Base-by-base conservation (phyloP, 2,888 invertebrate genomes). In the Leptothorax acervorum region DNA sequence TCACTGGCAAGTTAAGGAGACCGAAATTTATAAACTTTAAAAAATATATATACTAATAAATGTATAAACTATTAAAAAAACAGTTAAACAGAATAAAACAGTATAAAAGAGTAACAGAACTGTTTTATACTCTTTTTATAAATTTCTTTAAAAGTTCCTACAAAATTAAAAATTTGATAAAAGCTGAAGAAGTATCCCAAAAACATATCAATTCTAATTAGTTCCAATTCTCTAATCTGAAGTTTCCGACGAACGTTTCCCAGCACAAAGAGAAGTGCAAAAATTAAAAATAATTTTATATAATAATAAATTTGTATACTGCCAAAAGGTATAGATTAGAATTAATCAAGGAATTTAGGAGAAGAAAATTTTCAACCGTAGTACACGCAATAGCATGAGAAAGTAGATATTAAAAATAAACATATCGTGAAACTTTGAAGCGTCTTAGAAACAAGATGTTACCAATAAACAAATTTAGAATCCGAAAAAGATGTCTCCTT, bases 1-100 rank as follows among this genome's bases (percentile, higher is more conserved):
- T 87, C 82, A 62, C 42, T 76, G 81, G 62, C 76, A 51, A 31
- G 63, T 87, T 84, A 75, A 73, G 76, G 76, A 84, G 84, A 84
- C 53, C 18, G 15, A 66, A 39, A 57, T 39, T 48, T 65, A 42
- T 55, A 68, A 78, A 39, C 18, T 35, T 12, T 51, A 48, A 12
- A 2, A 4, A 28, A 31, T 23, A 23, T 23, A 23, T 23, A 23
- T 23, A 23, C 23, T 23, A 23, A 23, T 23, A 66, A 39, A 57
- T 39, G 39, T 65, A 31, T 55, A 68, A 78, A 39, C 18, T 35
- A 18, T 51, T 18, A 2, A 4, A 28, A 31, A 39, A 76, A 48
- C 15, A 55, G 11, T 42, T n/a, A 68, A 31, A 23, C 9, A 73
- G n/a, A n/a, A n/a, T n/a, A n/a, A n/a, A n/a, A n/a, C n/a, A n/a